A percentile compares a stretch with the other conserved stretches of the same genome.
Conservation (phyloP, 2,888 invertebrate species). For the Drosophila koepferae region DNA sequence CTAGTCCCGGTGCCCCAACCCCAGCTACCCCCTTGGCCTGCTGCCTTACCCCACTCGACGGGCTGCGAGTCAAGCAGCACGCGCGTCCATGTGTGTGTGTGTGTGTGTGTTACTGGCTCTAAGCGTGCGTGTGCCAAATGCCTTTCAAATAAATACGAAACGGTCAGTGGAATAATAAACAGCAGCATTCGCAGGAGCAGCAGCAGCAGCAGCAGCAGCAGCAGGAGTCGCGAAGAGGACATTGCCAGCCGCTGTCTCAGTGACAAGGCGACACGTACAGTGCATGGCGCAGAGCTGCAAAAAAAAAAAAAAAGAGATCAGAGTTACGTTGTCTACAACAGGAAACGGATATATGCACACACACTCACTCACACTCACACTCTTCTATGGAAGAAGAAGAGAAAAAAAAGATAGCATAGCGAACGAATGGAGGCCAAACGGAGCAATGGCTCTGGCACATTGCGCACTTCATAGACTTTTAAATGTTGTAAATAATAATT, state of each 20-base stretch:
- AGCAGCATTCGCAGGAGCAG: conserved; percentile 47
- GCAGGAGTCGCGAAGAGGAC: conserved; percentile 14
- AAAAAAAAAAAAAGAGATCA: conserved; percentile 55
- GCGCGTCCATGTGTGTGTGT: conserved; percentile 45
- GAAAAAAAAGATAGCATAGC: neutral
- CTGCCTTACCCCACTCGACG: neutral
- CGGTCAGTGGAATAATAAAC: conserved; percentile 81
- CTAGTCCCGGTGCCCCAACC: conserved; percentile 23
- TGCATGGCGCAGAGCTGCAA: conserved; percentile 35
- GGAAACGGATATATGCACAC: conserved; percentile 57
- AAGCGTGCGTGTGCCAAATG: conserved; percentile 68
- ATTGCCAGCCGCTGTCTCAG: conserved; percentile 46
- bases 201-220: conserved; percentile 3
- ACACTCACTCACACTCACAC: conserved; percentile 13
- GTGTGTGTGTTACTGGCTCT: conserved; percentile 35
- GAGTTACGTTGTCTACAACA: conserved; percentile 58
- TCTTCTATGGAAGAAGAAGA: neutral
- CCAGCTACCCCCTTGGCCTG: neutral
- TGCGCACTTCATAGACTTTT: neutral
- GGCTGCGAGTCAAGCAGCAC: conserved; percentile 43
- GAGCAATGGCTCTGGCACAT: neutral
- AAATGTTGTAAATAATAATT: neutral
- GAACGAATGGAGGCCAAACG: conserved; percentile 18
- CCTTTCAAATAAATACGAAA: conserved; percentile 80
- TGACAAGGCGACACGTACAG: conserved; percentile 69